phyloP scores from a whole-genome alignment of 2,113 vertebrate genomes.

The Catharus minimus region DNA sequence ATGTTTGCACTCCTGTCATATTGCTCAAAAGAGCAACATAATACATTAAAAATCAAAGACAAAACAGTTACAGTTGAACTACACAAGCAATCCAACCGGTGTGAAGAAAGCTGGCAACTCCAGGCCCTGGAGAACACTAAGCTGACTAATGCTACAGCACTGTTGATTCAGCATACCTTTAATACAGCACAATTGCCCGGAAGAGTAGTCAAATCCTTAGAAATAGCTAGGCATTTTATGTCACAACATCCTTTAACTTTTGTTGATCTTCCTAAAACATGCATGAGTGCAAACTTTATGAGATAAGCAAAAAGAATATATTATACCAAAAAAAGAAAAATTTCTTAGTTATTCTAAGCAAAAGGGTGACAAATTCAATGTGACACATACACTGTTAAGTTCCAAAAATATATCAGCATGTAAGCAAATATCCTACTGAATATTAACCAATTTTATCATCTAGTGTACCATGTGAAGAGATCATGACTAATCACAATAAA shows the following conservation, averaged over 20 bases:
- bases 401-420: neutral
- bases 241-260: neutral
- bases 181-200: neutral
- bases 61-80: neutral
- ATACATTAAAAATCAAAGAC: neutral
- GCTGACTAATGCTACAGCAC: neutral
- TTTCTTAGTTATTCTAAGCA: neutral
- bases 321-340: neutral
- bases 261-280: neutral
- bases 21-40: neutral
- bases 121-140: neutral
- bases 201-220: neutral
- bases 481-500: neutral
- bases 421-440: neutral
- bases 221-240: neutral
- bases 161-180: neutral
- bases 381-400: neutral
- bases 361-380: neutral
- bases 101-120: neutral
- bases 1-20: neutral
- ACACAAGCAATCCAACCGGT: neutral
- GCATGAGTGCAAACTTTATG: neutral
- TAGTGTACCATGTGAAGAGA: neutral
- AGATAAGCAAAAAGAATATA: neutral
- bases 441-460: neutral